Evolutionary conservation across 2,888 invertebrate genomes (phyloP).

Genomic region (Acanthoscelides obtectus): DNA sequence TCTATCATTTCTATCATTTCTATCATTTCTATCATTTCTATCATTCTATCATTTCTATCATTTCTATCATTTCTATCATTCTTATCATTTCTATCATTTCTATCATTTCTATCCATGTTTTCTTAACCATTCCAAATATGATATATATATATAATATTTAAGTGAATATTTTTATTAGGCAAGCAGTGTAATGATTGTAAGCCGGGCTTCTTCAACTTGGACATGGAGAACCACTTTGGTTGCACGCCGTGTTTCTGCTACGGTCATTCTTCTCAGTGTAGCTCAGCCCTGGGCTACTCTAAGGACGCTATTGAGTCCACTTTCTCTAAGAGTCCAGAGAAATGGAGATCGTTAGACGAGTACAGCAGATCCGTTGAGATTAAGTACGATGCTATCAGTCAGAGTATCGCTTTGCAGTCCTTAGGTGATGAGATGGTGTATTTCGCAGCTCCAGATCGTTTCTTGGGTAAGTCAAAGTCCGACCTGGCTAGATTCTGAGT

Average conservation of each 20-base stretch:
- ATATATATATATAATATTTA: not conserved
- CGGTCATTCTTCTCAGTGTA: constrained; percentile 93
- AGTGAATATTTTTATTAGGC: not conserved
- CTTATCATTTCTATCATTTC: too few species aligned
- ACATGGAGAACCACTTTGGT: constrained; percentile 82
- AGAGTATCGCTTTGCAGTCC: constrained; percentile 72
- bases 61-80: too few species aligned
- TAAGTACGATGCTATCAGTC: constrained; percentile 74
- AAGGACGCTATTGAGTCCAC: constrained; percentile 64
- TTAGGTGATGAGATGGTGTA: constrained; percentile 76
- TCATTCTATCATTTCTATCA: too few species aligned
- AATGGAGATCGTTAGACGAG: constrained; percentile 72
- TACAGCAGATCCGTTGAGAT: constrained; percentile 54
- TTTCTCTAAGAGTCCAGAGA: constrained; percentile 82
- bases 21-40: too few species aligned
- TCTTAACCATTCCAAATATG: too few species aligned
- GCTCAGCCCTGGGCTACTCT: constrained; percentile 57
- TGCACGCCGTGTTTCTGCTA: constrained; percentile 99
- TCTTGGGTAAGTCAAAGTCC: constrained; percentile 36
- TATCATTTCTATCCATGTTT: too few species aligned
- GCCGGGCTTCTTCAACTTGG: constrained; percentile 89
- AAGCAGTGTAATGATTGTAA: constrained; percentile 91
- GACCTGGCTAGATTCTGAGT: not conserved
- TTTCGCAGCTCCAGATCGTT: constrained; percentile 85
- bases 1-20: too few species aligned